Evolutionary conservation across 2,113 vertebrate genomes (phyloP), one percentile per base, ranked within the genome.

Genomic region (Labeo rohita): DNA sequence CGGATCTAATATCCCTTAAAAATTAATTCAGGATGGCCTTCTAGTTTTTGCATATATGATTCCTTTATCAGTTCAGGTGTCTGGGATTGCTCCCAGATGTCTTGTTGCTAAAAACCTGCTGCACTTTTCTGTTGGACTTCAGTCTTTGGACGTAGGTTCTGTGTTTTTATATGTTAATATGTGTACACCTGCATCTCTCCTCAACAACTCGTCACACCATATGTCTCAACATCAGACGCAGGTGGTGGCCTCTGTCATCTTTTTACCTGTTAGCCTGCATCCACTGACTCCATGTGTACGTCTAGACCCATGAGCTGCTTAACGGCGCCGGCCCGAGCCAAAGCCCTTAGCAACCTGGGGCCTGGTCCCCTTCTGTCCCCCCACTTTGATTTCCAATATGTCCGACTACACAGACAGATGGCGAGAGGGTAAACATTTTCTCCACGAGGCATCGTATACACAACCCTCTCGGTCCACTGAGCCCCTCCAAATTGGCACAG

Each of bases 361-460:
- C 84, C 89, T 87, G 75, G 94, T 93, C 90, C 89, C 93, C 92
- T 93, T 94, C 92, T 92, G 91, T 45, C 36, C 94, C 93, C 92
- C 91, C 91, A 89, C 93, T 93, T 93, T 95, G 94, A 93, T 95
- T 95, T 96, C 95, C 95, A 96, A 94, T 96, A 96, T 95, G 95
- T 95, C 93, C 92, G 92, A 92, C 91, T 92, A 94, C 94, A 90
- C 91, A 92, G 95, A 94, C 96, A 97, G 96, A 97, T 96, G 96
- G 96, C 78, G 59, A 92, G 83, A 89, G 92, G 92, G 90, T 95
- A 95, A 96, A 94, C 93, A 94, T 94, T 95, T 95, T 93, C 89
- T 88, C 94, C 90, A 78, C 94, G 93, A 93, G 80, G 87, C 87
- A 89, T 89, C 93, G 91, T 94, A 93, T 89, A 94, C 36, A 90